phyloP scores from a whole-genome alignment of 2,888 invertebrate species.

The Amitus sp. region DNA sequence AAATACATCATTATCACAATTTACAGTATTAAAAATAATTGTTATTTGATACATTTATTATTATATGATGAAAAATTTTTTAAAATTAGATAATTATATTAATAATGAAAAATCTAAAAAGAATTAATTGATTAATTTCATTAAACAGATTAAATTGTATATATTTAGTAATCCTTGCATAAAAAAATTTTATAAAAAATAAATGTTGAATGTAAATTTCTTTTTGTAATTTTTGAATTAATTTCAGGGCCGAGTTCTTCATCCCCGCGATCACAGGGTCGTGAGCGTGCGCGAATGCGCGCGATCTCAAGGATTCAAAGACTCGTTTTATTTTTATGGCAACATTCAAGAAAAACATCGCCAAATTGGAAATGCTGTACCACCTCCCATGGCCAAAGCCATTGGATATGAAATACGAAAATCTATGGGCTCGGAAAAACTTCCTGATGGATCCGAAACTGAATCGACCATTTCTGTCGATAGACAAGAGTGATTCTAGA shows the following conservation, averaged over 20 bases:
- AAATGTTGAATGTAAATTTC: background rate
- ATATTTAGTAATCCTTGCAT: too few species aligned
- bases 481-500: too few species aligned
- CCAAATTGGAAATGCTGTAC: slow-evolving; percentile 90
- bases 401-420: slow-evolving; percentile 79
- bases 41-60: too few species aligned
- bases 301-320: slow-evolving; percentile 85
- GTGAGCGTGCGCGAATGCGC: slow-evolving; percentile 91
- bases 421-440: slow-evolving; percentile 32
- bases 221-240: background rate
- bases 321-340: slow-evolving; percentile 80
- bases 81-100: too few species aligned
- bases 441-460: slow-evolving; percentile 44
- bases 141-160: too few species aligned
- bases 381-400: slow-evolving; percentile 82
- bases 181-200: background rate
- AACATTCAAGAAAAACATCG: slow-evolving; percentile 80
- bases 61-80: too few species aligned
- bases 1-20: too few species aligned
- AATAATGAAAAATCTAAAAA: too few species aligned
- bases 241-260: slow-evolving; percentile 79
- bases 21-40: too few species aligned
- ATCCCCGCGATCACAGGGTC: slow-evolving; percentile 82
- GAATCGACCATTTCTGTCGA: too few species aligned
- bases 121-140: too few species aligned